phyloP scores from a whole-genome alignment of 2,888 invertebrate species.

The Invenusta paracnida region DNA sequence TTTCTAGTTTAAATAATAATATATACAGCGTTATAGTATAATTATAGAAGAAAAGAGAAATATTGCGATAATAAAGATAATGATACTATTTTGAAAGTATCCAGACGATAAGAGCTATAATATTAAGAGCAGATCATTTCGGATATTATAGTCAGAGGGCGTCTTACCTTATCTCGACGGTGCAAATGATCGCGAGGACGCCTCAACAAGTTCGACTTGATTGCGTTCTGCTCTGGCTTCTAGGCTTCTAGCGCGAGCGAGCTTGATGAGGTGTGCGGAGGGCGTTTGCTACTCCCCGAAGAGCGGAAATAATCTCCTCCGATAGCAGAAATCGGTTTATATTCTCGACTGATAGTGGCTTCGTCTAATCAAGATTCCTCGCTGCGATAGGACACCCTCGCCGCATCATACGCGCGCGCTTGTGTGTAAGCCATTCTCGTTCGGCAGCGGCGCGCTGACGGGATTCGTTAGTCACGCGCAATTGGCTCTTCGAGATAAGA shows the following conservation, averaged over 20 bases:
- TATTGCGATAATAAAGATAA: too few relatives aligned
- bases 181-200: not conserved
- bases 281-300: not conserved
- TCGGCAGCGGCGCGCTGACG: not conserved
- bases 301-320: not conserved
- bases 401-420: too few relatives aligned
- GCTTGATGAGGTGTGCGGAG: too few relatives aligned
- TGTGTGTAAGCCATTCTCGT: not conserved
- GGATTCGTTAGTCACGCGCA: constrained; percentile 15
- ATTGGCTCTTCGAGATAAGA: constrained; percentile 12
- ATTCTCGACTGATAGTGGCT: constrained; percentile 5
- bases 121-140: too few relatives aligned
- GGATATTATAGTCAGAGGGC: not conserved
- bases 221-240: too few relatives aligned
- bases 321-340: constrained; percentile 21
- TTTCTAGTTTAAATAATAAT: too few relatives aligned
- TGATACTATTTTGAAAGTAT: too few relatives aligned
- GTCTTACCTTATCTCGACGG: not conserved
- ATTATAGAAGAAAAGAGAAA: too few relatives aligned
- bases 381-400: not conserved
- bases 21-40: too few relatives aligned
- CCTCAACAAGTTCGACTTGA: too few relatives aligned
- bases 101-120: too few relatives aligned
- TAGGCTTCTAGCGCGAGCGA: too few relatives aligned
- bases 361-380: not conserved